Base-by-base conservation (phyloP, 1,140 invertebrate genomes). In the Palaemon carinicauda region DNA sequence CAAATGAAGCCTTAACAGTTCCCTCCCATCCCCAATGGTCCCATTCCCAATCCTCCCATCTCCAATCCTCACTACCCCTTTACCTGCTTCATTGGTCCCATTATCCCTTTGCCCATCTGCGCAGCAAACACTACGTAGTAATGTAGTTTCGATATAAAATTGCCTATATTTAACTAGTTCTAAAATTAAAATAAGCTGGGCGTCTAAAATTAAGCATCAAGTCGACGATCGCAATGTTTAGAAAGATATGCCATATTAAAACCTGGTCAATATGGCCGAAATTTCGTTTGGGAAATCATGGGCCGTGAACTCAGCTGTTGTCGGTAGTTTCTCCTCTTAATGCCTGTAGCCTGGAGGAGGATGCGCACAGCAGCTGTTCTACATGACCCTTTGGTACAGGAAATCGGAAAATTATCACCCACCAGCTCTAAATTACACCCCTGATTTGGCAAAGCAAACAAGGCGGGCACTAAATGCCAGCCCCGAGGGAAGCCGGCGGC, bases 371-470 rank as follows among this genome's bases (percentile, higher is more conserved):
- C 82, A 84, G 82, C 82, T 84, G 82, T 50, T 77, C 74, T 21
- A 78, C 82, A 84, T 53, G 33, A 78, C 52, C 54, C 75, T 78
- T 41, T 60, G 82, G 53, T 77, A 84, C 82, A 84, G 82, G 82
- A 84, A 84, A 84, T 84, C 82, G 82, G 82, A 84, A 84, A 78
- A 84, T 84, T 65, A 84, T 84, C 82, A 69, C 82, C 82, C 82
- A 52, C 24, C 74, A 53, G 74, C 60, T 54, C 56, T 31, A 75
- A 84, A 84, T 84, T 84, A 84, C 41, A 84, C 82, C 75, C 60
- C 54, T 84, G 82, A 84, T 84, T 84, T 84, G 74, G 82, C 50
- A 84, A 84, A 84, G 82, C 78, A 84, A 84, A 84, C 82, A 84
- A 78, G n/a, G 27, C 74, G 73, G 56, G 33, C 74, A 65, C 73